Evolutionary conservation across 2,797 vertebrate genomes (phyloP).

Genomic region (Lycodopsis pacificus): DNA sequence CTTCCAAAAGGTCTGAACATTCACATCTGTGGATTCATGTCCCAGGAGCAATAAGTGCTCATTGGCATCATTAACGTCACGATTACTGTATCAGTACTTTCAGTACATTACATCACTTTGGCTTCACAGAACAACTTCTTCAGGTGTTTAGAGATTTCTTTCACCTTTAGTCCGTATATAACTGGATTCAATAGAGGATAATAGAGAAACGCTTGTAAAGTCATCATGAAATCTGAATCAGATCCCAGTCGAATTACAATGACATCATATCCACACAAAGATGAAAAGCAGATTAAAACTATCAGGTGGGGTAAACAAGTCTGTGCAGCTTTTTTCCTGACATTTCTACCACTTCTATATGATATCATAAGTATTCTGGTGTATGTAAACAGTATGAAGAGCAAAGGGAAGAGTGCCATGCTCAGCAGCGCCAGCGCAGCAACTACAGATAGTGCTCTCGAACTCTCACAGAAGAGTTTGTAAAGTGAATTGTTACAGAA

Average conservation of each 20-base stretch:
- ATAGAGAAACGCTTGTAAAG: conserved; percentile 31
- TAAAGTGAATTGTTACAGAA: conserved; percentile 24
- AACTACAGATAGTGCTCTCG: rapidly evolving
- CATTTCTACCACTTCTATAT: conserved; percentile 7
- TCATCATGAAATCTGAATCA: conserved; percentile 37
- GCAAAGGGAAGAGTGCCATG: neutral
- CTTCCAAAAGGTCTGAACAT: neutral
- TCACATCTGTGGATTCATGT: neutral
- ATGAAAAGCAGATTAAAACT: conserved; percentile 41
- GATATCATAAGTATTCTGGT: conserved; percentile 41
- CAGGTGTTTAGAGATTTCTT: conserved; percentile 12
- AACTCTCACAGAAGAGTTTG: neutral
- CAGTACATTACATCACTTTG: neutral
- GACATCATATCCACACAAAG: conserved; percentile 11
- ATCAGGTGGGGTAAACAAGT: conserved; percentile 61
- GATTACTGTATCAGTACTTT: neutral
- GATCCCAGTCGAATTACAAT: neutral
- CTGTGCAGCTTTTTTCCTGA: conserved; percentile 48
- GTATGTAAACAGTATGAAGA: conserved; percentile 59
- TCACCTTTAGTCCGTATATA: conserved; percentile 38
- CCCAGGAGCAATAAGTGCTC: neutral
- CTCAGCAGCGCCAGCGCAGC: neutral
- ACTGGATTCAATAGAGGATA: conserved; percentile 19
- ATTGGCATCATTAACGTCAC: too few species aligned
- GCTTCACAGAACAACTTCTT: neutral